Evolutionary conservation across 1,140 invertebrate species (phyloP).

Genomic region (Eriosoma lanigerum): DNA sequence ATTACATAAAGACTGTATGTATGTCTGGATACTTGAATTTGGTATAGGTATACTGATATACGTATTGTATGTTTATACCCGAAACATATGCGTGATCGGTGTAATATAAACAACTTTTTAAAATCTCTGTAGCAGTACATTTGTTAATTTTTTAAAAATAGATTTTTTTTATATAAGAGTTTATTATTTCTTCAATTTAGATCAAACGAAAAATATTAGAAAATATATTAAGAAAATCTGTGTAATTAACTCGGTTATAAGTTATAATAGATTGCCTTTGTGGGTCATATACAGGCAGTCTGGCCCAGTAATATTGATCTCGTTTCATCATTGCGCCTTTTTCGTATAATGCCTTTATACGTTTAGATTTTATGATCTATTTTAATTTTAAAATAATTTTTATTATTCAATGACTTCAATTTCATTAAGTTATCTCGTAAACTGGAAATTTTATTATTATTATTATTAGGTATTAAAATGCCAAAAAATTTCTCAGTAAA

Average conservation of each 20-base stretch:
- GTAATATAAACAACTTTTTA: constrained; percentile 8
- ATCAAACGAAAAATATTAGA: not conserved
- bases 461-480: too few relatives aligned
- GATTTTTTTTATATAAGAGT: not conserved
- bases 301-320: constrained; percentile 50
- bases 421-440: too few relatives aligned
- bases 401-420: too few relatives aligned
- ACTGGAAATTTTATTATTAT: too few relatives aligned
- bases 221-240: not conserved
- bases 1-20: too few relatives aligned
- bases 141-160: not conserved
- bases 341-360: not conserved
- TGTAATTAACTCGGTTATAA: constrained; percentile 4
- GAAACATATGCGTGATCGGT: not conserved
- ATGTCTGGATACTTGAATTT: too few relatives aligned
- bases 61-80: too few relatives aligned
- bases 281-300: constrained; percentile 23
- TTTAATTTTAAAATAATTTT: too few relatives aligned
- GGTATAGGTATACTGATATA: too few relatives aligned
- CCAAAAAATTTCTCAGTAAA: too few relatives aligned
- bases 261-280: not conserved
- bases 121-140: not conserved
- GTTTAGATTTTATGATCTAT: too few relatives aligned
- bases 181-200: not conserved
- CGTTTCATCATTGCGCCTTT: constrained; percentile 23